Evolutionary conservation across 2,888 invertebrate species (phyloP).

Genomic region (Drosophila aldrichi): DNA sequence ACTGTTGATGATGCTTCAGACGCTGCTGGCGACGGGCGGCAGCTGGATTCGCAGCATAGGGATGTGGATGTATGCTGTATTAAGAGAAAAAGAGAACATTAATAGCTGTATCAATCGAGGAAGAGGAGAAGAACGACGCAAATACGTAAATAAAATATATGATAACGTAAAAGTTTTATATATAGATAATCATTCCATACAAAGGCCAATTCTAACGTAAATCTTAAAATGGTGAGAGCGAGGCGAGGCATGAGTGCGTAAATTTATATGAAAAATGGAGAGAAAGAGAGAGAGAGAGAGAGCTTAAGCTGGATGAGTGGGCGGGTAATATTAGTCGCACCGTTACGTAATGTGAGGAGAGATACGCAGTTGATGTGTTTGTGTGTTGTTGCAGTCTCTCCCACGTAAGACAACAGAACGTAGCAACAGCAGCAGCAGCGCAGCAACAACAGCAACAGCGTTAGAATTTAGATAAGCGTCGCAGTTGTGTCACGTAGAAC

Average conservation of each 20-base stretch:
- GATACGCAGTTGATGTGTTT: slow-evolving; percentile 37
- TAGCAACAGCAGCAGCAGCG: slow-evolving; percentile 45
- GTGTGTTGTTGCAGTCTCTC: slow-evolving; percentile 38
- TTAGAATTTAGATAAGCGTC: slow-evolving; percentile 69
- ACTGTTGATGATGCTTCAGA: slow-evolving; percentile 73
- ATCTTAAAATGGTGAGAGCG: slow-evolving; percentile 46
- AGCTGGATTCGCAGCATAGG: slow-evolving; percentile 81
- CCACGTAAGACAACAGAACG: slow-evolving; percentile 39
- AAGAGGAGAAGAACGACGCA: not conserved
- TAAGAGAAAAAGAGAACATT: slow-evolving; percentile 27
- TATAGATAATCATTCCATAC: slow-evolving; percentile 58
- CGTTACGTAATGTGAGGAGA: slow-evolving; percentile 27
- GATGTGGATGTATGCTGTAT: slow-evolving; percentile 84
- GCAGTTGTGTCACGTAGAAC: slow-evolving; percentile 30
- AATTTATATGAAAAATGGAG: slow-evolving; percentile 20
- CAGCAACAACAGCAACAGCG: slow-evolving; percentile 69
- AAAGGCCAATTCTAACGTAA: slow-evolving; percentile 68
- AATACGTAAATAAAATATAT: slow-evolving; percentile 35
- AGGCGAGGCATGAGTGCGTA: slow-evolving; percentile 31
- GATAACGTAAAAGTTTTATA: slow-evolving; percentile 51
- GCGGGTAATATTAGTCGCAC: slow-evolving; percentile 17
- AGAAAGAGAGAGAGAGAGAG: not conserved
- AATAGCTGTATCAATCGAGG: slow-evolving; percentile 1
- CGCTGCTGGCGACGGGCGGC: slow-evolving; percentile 83
- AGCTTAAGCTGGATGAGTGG: slow-evolving; percentile 38